phyloP scores from a whole-genome alignment of 2,888 invertebrate genomes.

The Glyphotaelius pellucidus region DNA sequence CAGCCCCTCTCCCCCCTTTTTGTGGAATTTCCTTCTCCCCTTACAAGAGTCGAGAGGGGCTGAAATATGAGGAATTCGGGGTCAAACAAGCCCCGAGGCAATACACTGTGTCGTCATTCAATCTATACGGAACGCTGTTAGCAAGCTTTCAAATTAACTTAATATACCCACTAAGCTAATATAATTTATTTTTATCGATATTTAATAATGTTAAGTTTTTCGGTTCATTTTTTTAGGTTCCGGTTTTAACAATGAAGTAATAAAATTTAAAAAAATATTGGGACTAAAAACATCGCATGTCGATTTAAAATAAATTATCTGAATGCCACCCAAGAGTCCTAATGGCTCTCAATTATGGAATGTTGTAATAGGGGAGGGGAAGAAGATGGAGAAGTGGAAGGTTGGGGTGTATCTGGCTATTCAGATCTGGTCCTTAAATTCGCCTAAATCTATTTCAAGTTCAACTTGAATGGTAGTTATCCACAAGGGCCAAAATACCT shows the following conservation, averaged over 20 bases:
- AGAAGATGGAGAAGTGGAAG: too few relatives aligned
- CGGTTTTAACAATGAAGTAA: background rate
- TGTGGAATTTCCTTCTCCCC: slow-evolving; percentile 17
- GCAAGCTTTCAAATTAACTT: slow-evolving; percentile 43
- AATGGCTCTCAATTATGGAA: too few relatives aligned
- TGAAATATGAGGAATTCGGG: slow-evolving; percentile 46
- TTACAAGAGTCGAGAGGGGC: slow-evolving; percentile 15
- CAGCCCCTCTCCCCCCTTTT: slow-evolving; percentile 34
- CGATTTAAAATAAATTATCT: too few relatives aligned
- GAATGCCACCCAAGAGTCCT: too few relatives aligned
- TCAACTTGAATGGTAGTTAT: too few relatives aligned
- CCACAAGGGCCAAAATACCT: too few relatives aligned
- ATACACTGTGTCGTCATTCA: slow-evolving; percentile 34
- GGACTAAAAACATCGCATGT: too few relatives aligned
- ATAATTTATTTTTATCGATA: background rate
- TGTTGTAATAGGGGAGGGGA: too few relatives aligned
- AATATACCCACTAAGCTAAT: background rate
- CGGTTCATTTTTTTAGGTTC: background rate
- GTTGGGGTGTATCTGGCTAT: too few relatives aligned
- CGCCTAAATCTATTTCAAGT: too few relatives aligned
- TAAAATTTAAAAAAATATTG: background rate
- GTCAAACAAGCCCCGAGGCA: slow-evolving; percentile 38
- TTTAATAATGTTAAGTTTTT: background rate
- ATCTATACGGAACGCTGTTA: background rate
- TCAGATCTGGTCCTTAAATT: too few relatives aligned